Evolutionary conservation across 1,140 invertebrate genomes (phyloP), one percentile per base, ranked within the genome.

Genomic region (Gonioctena quinquepunctata): DNA sequence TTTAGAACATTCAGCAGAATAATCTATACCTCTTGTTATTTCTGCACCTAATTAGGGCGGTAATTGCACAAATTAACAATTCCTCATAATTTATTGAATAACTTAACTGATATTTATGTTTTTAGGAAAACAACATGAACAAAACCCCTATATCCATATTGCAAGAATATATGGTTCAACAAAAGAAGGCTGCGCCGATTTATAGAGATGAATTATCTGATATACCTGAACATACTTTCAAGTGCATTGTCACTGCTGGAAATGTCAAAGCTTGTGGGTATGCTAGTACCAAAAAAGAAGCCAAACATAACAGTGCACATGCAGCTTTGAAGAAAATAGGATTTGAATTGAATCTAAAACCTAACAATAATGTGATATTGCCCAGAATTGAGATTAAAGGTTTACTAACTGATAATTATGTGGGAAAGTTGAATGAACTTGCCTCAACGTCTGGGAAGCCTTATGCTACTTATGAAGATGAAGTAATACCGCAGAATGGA

Each of bases 371-470:
- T 48, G 50, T 48, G 4, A 60, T 56, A 18, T 54, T 16, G n/a
- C 4, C 26, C 6, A 26, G n/a, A 27, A 61, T 54, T 54, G 13
- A 11, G 19, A 54, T 18, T 18, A 54, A 54, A 6, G 8, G 8
- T 23, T 13, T 22, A 21, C 65, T 49, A 7, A 22, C 54, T 13
- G 56, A 57, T n/a, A 74, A 74, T 57, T 69, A 61, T 19, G 56
- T 74, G 1, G 72, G 72, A 52, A 59, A 60, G 18, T 57, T 74
- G n/a, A 74, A 74, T 13, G 72, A 74, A 63, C 64, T 60, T 54
- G 18, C 60, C 28, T 68, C 69, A 19, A 62, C 18, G 19, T 16
- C 61, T 26, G 66, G 52, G 19, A 22, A 48, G 21, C 16, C 49
- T 16, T 63, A 71, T 27, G 65, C 72, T 54, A 26, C 3, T 19